Evolutionary conservation across 2,797 vertebrate genomes (phyloP), one percentile per base, ranked within the genome.

Genomic region (Anguilla anguilla): DNA sequence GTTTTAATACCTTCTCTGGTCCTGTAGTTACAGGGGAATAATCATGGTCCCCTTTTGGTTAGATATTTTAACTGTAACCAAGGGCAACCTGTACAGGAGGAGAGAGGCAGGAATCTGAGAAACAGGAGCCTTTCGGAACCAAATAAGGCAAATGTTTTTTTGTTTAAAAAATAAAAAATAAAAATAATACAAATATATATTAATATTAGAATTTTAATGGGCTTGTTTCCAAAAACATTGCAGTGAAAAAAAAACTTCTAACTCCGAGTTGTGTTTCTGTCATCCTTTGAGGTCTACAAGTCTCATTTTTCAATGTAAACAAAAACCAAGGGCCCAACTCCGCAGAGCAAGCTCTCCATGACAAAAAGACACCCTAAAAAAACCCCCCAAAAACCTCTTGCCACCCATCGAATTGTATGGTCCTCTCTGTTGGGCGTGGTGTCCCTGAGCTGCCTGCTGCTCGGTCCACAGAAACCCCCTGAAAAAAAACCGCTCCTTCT

Each of bases 51-150:
- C 28, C 72, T 39, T 77, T 39, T 43, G 35, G 39, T 35, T 77
- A 39, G 31, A 77, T 19, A 77, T 77, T 77, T 77, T 77, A 77
- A 19, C 72, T 77, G 72, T 77, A 35, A 72, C 69, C 69, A 72
- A 13, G 31, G 28, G 69, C 69, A 72, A 72, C 28, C 69, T 35
- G 28, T 17, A 11, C 69, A 39, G 35, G 35, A 39, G 31, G 2
- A 11, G 69, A 72, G 13, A 11, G 13, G 69, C n/a, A 72, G 69
- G 31, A 72, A 72, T 72, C 28, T 72, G 28, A 72, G 35, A n/a
- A 72, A 77, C 10, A 0, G 7, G 31, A 31, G 17, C 1, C 72
- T 2, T 39, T 15, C 10, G 1, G 9, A 69, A 69, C 0, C 15
- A 25, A 77, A 15, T 0, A 77, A 77, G 35, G 1, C 11, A 35